These are phyloP conservation scores for Chironex yamaguchii DNA, from an alignment of 30 jellyfish, hydroid and myxozoan species.

Conservation along the genomic window DNA sequence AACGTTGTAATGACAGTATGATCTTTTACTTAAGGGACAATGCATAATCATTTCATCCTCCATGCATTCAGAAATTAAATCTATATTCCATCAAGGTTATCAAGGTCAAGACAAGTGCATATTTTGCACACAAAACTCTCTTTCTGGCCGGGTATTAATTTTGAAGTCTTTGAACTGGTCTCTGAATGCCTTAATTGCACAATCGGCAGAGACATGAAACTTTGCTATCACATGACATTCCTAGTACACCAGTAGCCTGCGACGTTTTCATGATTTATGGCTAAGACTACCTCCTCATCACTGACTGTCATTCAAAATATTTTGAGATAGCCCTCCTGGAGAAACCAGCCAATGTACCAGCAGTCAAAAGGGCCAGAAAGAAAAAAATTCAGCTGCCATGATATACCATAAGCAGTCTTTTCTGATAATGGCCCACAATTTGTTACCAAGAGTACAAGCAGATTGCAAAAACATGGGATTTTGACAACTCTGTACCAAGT, in stretches of 20 bases:
- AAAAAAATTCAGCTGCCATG: conserved; percentile 41
- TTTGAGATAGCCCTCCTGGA: conserved; percentile 60
- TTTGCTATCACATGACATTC: conserved; percentile 51
- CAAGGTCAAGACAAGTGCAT: conserved; percentile 67
- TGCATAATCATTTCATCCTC: conserved; percentile 45
- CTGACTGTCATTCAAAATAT: conserved; percentile 46
- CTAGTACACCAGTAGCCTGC: conserved; percentile 61
- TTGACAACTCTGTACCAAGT: conserved; percentile 55
- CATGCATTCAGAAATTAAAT: conserved; percentile 43
- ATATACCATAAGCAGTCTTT: conserved; percentile 44
- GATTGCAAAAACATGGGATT: conserved; percentile 62
- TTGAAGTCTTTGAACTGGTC: conserved; percentile 38
- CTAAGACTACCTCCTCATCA: conserved; percentile 43
- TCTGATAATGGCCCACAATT: conserved; percentile 71
- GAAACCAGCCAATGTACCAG: conserved; percentile 38
- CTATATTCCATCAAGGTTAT: conserved; percentile 54
- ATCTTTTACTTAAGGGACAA: conserved; percentile 58
- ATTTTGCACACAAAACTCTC: conserved; percentile 37
- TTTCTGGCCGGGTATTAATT: conserved; percentile 72
- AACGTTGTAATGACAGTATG: conserved; percentile 51
- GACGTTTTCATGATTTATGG: conserved; percentile 59
- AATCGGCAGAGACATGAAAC: conserved; percentile 40
- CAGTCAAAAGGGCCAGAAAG: conserved; percentile 32
- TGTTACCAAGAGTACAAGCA: conserved; percentile 36
- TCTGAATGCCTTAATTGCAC: conserved; percentile 49